Conservation (phyloP, 2,888 invertebrate genomes). For the Pheosia tremula region DNA sequence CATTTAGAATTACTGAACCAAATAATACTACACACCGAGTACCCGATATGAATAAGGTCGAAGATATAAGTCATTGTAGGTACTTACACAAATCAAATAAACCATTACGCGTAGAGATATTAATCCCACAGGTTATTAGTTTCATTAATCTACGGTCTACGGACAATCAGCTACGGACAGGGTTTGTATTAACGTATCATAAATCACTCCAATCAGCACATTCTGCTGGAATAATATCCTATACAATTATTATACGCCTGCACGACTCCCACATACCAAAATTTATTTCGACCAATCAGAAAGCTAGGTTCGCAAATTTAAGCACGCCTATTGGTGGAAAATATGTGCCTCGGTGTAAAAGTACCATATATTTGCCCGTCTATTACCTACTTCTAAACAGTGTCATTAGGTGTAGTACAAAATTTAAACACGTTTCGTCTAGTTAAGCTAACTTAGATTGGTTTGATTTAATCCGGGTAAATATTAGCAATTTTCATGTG, state of each 20-base stretch:
- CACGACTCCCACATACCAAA: constrained; percentile 33
- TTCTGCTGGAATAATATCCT: constrained; percentile 44
- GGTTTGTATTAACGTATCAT: constrained; percentile 64
- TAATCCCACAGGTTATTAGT: constrained; percentile 44
- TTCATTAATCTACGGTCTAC: constrained; percentile 40
- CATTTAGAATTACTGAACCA: too few relatives aligned
- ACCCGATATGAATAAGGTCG: background rate
- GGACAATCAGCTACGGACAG: constrained; percentile 39
- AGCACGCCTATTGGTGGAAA: background rate
- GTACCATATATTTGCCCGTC: background rate
- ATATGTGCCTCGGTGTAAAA: background rate
- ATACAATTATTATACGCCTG: constrained; percentile 48
- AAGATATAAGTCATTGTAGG: background rate
- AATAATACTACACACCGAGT: too few relatives aligned
- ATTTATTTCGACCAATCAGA: background rate
- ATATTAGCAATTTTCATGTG: background rate
- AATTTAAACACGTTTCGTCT: background rate
- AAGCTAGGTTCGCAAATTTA: background rate
- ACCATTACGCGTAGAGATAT: constrained; percentile 24
- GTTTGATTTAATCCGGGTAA: constrained; percentile 3
- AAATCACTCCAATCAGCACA: constrained; percentile 59
- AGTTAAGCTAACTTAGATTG: constrained; percentile 1
- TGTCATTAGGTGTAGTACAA: background rate
- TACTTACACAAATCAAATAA: background rate
- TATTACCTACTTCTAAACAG: background rate